These are phyloP conservation scores for Sarcophaga rosellei DNA, from an alignment of 2,888 invertebrate species.

Conservation along the genomic window DNA sequence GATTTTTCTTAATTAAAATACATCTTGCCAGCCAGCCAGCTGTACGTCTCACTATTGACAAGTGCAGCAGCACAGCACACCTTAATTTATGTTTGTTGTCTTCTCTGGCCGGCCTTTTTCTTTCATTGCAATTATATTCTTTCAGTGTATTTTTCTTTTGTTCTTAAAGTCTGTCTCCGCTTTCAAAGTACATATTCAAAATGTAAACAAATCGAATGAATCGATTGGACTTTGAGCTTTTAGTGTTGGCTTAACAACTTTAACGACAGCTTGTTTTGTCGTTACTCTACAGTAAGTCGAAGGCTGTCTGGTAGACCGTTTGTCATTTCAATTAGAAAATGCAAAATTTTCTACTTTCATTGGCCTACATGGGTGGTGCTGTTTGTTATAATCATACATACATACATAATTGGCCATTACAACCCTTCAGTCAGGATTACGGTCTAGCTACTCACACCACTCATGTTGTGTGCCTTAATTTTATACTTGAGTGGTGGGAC, in stretches of 20 bases:
- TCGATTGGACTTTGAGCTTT: slow-evolving; percentile 63
- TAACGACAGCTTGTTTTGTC: slow-evolving; percentile 17
- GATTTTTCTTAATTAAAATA: background rate
- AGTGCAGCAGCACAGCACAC: background rate
- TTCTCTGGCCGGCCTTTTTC: background rate
- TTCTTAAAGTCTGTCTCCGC: background rate
- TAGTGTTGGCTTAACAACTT: background rate
- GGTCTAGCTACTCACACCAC: too few relatives aligned
- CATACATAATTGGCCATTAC: too few relatives aligned
- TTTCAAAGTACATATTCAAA: background rate
- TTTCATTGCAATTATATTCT: slow-evolving; percentile 17
- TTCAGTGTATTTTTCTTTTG: slow-evolving; percentile 10
- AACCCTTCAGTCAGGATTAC: too few relatives aligned
- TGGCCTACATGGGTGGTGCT: too few relatives aligned
- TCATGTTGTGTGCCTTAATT: too few relatives aligned
- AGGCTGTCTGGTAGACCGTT: background rate
- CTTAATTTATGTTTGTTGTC: slow-evolving; percentile 22
- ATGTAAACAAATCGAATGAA: slow-evolving; percentile 41
- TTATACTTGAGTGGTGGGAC: too few relatives aligned
- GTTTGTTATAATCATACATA: too few relatives aligned
- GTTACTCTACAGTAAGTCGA: slow-evolving; percentile 14
- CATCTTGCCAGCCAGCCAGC: background rate
- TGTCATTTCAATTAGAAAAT: background rate
- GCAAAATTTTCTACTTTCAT: too few relatives aligned
- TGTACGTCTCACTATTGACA: background rate